Evolutionary conservation across 2,113 vertebrate genomes (phyloP).

Genomic region (Dipodomys stephensi): DNA sequence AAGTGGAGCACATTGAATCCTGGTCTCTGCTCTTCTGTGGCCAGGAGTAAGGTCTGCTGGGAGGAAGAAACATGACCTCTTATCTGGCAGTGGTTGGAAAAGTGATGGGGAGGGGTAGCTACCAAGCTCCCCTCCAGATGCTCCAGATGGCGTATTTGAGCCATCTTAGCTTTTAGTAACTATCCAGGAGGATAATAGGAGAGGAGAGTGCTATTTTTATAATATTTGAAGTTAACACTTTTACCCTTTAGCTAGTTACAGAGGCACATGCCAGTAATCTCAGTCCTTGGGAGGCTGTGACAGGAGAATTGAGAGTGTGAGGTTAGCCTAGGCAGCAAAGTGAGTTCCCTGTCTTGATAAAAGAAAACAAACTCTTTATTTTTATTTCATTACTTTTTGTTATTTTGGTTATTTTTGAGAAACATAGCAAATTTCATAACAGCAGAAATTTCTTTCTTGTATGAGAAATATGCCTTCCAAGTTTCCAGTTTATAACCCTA

Average conservation of each 20-base stretch:
- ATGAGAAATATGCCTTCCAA: neutral
- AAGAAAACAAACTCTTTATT: neutral
- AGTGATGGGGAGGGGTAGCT: too few relatives aligned
- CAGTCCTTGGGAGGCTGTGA: too few relatives aligned
- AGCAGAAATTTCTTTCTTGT: neutral
- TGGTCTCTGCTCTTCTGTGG: neutral
- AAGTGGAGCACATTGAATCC: neutral
- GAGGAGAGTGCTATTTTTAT: neutral
- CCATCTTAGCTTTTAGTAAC: neutral
- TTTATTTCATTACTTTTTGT: neutral
- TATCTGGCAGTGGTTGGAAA: neutral
- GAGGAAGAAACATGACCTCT: neutral
- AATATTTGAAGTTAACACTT: neutral
- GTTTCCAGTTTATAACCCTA: neutral
- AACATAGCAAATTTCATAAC: neutral
- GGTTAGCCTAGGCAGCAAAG: too few relatives aligned
- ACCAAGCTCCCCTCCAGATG: too few relatives aligned
- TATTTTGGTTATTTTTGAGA: neutral
- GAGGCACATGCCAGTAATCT: too few relatives aligned
- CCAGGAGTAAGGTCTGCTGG: too few relatives aligned
- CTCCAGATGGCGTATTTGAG: neutral
- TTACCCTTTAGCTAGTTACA: too few relatives aligned
- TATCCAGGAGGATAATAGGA: neutral
- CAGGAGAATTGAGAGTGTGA: too few relatives aligned
- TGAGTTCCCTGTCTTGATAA: too few relatives aligned